These are phyloP conservation scores for Pao palembangensis DNA, from an alignment of 2,113 vertebrate genomes.

Conservation along the genomic window DNA sequence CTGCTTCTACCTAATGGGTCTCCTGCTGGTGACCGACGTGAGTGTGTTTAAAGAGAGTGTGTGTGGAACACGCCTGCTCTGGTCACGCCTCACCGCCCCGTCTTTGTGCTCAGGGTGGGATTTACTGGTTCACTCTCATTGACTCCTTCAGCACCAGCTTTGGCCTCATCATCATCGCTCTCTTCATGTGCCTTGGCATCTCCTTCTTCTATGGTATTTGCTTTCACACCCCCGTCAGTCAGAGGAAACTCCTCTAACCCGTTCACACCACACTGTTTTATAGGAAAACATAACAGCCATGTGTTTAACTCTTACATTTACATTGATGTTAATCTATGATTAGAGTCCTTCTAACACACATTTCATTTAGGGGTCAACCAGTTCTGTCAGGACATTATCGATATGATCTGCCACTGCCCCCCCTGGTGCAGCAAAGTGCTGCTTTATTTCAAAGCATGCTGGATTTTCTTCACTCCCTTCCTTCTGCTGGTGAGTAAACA, in stretches of 20 bases:
- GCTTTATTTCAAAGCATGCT: conserved; percentile 81
- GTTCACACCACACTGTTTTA: conserved; percentile 4
- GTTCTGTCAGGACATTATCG: conserved; percentile 80
- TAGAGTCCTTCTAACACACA: neutral
- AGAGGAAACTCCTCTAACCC: conserved; percentile 11
- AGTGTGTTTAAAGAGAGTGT: conserved; percentile 31
- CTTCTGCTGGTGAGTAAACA: conserved; percentile 72
- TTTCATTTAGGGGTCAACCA: conserved; percentile 74
- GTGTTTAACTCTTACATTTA: neutral
- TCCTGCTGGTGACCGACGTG: conserved; percentile 77
- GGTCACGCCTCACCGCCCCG: conserved; percentile 14
- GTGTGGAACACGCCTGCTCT: conserved; percentile 1
- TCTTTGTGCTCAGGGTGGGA: conserved; percentile 76
- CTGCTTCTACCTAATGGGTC: conserved; percentile 76
- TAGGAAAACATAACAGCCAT: neutral
- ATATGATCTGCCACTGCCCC: conserved; percentile 78
- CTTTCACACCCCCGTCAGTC: conserved; percentile 17
- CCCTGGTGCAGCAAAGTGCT: conserved; percentile 78
- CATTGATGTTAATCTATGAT: no score
- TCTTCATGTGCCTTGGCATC: conserved; percentile 84
- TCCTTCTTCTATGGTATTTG: conserved; percentile 80
- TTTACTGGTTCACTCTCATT: conserved; percentile 85
- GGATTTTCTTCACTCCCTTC: conserved; percentile 77
- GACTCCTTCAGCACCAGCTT: conserved; percentile 84
- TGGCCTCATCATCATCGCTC: conserved; percentile 83